phyloP scores from a whole-genome alignment of 2,113 vertebrate species.

The Grus americana region DNA sequence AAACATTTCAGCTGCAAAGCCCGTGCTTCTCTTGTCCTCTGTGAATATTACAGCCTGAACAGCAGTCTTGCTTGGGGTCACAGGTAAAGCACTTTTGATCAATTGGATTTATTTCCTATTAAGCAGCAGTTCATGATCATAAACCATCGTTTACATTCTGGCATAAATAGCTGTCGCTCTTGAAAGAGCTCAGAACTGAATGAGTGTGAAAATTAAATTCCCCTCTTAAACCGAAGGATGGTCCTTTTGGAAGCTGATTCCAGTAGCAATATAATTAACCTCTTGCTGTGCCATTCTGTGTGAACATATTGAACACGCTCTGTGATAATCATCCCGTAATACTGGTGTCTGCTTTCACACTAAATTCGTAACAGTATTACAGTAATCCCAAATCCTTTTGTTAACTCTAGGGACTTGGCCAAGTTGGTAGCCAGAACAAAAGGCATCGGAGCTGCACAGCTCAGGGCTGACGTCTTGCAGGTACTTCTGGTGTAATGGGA shows the following conservation, averaged over 20 bases:
- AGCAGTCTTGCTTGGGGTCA: neutral
- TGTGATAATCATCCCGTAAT: conserved; percentile 44
- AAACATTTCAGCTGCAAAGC: neutral
- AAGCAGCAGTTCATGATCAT: conserved; percentile 43
- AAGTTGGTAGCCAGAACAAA: neutral
- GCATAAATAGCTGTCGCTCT: conserved; percentile 42
- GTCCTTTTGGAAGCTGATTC: conserved; percentile 61
- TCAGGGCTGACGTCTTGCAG: neutral
- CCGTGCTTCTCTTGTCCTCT: neutral
- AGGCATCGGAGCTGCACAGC: rapidly evolving
- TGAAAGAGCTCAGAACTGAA: conserved; percentile 38
- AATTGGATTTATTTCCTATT: conserved; percentile 50
- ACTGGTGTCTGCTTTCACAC: conserved; percentile 46
- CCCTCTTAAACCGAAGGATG: conserved; percentile 31
- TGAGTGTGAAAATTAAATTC: conserved; percentile 66
- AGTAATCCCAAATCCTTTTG: conserved; percentile 42
- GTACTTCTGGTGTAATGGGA: neutral
- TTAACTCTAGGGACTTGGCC: conserved; percentile 5
- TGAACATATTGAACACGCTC: conserved; percentile 54
- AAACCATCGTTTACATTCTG: conserved; percentile 43
- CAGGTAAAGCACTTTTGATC: conserved; percentile 50
- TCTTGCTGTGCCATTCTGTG: conserved; percentile 66
- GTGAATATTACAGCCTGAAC: neutral
- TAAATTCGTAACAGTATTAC: conserved; percentile 31
- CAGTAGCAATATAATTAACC: conserved; percentile 60